These are phyloP conservation scores for Myotis myotis DNA, from an alignment of 2,797 vertebrate genomes.

Conservation along the genomic window DNA sequence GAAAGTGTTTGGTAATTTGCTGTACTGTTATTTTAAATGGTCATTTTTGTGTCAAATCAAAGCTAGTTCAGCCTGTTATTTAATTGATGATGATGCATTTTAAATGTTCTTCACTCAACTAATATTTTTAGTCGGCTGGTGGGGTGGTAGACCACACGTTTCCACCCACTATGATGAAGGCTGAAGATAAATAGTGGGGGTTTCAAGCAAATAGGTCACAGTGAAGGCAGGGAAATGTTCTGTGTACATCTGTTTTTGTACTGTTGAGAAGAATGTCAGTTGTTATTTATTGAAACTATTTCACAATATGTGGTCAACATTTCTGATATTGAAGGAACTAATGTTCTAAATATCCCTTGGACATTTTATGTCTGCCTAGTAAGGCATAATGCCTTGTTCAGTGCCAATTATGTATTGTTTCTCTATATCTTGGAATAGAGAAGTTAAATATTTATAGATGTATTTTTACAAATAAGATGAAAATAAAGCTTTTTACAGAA, in stretches of 20 bases:
- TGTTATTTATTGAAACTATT: slow-evolving; percentile 44
- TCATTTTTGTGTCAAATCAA: not conserved
- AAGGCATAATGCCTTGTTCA: slow-evolving; percentile 77
- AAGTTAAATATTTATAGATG: slow-evolving; percentile 31
- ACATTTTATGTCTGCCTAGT: slow-evolving; percentile 78
- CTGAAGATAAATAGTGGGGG: not conserved
- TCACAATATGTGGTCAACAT: not conserved
- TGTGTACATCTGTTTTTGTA: not conserved
- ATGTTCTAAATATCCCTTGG: slow-evolving; percentile 63
- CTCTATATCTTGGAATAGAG: not conserved
- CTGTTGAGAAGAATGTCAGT: not conserved
- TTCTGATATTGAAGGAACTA: slow-evolving; percentile 51
- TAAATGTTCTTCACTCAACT: not conserved
- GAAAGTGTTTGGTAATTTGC: not conserved
- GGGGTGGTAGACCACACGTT: fast-evolving
- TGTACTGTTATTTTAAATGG: not conserved
- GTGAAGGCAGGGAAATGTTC: not conserved
- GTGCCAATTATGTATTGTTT: not conserved
- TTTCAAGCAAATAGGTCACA: not conserved
- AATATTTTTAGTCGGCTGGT: not conserved
- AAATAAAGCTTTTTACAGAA: slow-evolving; percentile 66
- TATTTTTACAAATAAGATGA: slow-evolving; percentile 25
- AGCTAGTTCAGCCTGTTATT: not conserved
- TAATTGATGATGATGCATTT: not conserved
- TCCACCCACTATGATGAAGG: not conserved